A percentile compares a stretch with the other conserved stretches of the same genome.
These are phyloP conservation scores for Hemicordylus capensis DNA, from an alignment of 2,113 vertebrate genomes.

Conservation along the genomic window DNA sequence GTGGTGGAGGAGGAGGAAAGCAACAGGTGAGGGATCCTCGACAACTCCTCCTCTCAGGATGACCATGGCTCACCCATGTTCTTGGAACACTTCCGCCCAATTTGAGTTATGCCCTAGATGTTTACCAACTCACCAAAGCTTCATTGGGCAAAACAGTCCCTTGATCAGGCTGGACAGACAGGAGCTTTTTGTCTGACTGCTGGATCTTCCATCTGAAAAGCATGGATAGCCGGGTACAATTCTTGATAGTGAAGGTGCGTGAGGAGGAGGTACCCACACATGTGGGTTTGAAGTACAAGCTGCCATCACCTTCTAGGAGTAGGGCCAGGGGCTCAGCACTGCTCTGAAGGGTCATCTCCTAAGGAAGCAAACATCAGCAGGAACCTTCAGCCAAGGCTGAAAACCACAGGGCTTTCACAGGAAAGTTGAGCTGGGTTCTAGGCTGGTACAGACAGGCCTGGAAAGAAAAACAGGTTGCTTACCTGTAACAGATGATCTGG, in stretches of 20 bases:
- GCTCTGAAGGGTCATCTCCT: slow-evolving; percentile 83
- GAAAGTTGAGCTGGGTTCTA: not conserved
- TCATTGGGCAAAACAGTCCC: slow-evolving; percentile 88
- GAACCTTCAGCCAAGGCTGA: not conserved
- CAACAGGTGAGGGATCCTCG: too few relatives aligned
- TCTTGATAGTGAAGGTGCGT: slow-evolving; percentile 79
- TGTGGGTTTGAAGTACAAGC: slow-evolving; percentile 88
- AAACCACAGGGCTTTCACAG: not conserved
- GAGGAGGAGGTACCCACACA: slow-evolving; percentile 76
- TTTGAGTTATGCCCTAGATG: too few relatives aligned
- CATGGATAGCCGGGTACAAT: slow-evolving; percentile 81
- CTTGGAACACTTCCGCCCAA: too few relatives aligned
- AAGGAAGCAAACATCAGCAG: slow-evolving; percentile 16
- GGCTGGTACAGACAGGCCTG: not conserved
- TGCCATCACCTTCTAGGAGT: slow-evolving; percentile 77
- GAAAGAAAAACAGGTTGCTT: too few relatives aligned
- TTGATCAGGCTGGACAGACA: slow-evolving; percentile 81
- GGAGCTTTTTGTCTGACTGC: slow-evolving; percentile 67
- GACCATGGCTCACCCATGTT: too few relatives aligned
- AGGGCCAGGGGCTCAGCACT: slow-evolving; percentile 77
- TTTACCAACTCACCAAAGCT: slow-evolving; percentile 77
- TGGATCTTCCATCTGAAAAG: slow-evolving; percentile 87
- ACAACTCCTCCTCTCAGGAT: too few relatives aligned
- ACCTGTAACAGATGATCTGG: too few relatives aligned
- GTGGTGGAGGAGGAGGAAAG: too few relatives aligned